Evolutionary conservation across 2,888 invertebrate species (phyloP).

Genomic region (Phaedon cochleariae): DNA sequence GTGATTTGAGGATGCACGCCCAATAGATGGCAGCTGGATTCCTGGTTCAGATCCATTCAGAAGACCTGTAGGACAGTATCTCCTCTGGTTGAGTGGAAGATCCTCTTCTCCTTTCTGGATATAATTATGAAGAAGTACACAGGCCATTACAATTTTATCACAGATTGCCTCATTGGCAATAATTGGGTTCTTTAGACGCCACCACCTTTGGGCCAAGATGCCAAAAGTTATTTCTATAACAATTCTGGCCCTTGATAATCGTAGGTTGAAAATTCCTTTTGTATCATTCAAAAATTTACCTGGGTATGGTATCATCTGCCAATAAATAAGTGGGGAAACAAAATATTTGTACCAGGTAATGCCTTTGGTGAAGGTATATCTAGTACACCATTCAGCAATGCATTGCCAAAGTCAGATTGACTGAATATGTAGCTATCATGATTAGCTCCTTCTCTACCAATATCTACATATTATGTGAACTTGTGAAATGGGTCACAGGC

Average conservation of each 20-base stretch:
- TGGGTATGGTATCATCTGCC: constrained; percentile 21
- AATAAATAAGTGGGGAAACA: constrained; percentile 16
- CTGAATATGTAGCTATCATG: too few relatives aligned
- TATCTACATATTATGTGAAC: too few relatives aligned
- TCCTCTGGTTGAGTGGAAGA: background rate
- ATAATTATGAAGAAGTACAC: background rate
- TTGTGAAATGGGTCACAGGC: too few relatives aligned
- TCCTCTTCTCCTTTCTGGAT: constrained; percentile 1
- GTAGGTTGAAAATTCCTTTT: constrained; percentile 1
- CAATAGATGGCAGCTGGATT: background rate
- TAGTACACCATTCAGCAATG: background rate
- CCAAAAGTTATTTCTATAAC: constrained; percentile 13
- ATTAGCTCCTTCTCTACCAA: too few relatives aligned
- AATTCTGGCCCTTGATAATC: background rate
- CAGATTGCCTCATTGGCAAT: background rate
- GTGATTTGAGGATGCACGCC: constrained; percentile 5
- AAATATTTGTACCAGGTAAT: constrained; percentile 9
- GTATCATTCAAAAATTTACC: constrained; percentile 10
- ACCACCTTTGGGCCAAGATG: constrained; percentile 13
- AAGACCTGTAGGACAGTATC: constrained; percentile 10
- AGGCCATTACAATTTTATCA: constrained; percentile 9
- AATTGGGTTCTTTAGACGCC: constrained; percentile 4
- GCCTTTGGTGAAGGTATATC: background rate
- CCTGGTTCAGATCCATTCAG: background rate
- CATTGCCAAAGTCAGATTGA: constrained; percentile 3